Conservation (phyloP, 2,113 vertebrate genomes). For the Acinonyx jubatus region DNA sequence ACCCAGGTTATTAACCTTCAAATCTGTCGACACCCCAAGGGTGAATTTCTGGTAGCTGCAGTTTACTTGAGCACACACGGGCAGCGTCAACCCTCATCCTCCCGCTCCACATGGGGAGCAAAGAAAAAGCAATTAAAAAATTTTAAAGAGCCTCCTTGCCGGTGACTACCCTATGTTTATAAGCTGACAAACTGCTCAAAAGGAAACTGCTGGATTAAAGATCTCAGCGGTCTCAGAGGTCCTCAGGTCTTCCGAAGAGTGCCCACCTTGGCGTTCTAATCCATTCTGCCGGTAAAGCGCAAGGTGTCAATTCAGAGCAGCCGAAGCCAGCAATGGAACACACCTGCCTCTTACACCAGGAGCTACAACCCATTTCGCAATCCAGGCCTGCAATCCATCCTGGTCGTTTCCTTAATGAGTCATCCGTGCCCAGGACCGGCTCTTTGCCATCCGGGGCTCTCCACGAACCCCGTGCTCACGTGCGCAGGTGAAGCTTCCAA, state of each 20-base stretch:
- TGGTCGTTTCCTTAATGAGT: not conserved
- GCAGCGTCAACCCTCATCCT: not conserved
- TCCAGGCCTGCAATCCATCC: not conserved
- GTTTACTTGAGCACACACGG: conserved; percentile 55
- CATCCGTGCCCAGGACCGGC: not conserved
- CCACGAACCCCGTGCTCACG: not conserved
- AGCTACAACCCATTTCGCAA: not conserved
- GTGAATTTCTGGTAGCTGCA: conserved; percentile 51
- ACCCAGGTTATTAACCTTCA: conserved; percentile 22
- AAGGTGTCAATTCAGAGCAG: too few relatives aligned
- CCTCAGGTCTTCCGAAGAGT: not conserved
- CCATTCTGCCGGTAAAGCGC: rapidly evolving
- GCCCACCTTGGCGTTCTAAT: not conserved
- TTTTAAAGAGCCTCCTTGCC: not conserved
- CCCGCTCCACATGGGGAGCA: not conserved
- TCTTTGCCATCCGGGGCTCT: not conserved
- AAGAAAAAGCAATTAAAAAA: not conserved
- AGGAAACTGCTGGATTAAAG: not conserved
- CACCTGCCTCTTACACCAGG: rapidly evolving
- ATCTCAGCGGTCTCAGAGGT: not conserved
- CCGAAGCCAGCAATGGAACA: rapidly evolving
- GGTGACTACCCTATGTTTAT: not conserved
- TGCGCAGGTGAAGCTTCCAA: not conserved
- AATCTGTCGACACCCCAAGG: not conserved
- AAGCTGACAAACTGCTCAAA: not conserved